Percentiles rank a stretch among this genome's conserved stretches.
Evolutionary conservation across 2,888 invertebrate genomes (phyloP).

Genomic region (Rhagonycha lutea): DNA sequence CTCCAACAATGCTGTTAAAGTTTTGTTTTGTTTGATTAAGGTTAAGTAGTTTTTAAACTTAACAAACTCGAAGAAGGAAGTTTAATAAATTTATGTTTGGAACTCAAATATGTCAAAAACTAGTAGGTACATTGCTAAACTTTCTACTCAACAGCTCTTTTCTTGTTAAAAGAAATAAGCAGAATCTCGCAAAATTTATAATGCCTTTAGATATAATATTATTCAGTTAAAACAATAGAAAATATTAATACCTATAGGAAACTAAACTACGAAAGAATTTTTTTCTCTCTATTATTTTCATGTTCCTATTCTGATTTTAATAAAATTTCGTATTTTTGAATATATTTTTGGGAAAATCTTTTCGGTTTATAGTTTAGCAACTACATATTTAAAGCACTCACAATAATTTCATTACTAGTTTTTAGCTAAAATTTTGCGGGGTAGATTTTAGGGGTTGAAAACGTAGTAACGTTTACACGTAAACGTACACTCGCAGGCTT

Average conservation of each 20-base stretch:
- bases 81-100: constrained; percentile 22
- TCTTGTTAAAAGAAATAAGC: constrained; percentile 2
- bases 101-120: constrained; percentile 26
- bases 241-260: neutral
- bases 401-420: too few species aligned
- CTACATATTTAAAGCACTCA: too few species aligned
- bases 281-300: neutral
- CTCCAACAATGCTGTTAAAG: constrained; percentile 27
- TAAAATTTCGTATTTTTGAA: too few species aligned
- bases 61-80: constrained; percentile 17
- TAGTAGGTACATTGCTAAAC: constrained; percentile 7
- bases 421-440: too few species aligned
- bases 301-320: too few species aligned
- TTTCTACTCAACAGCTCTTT: constrained; percentile 5
- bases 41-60: constrained; percentile 28
- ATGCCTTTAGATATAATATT: neutral
- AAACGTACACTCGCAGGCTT: too few species aligned
- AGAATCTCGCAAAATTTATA: neutral
- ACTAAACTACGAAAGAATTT: constrained; percentile 3
- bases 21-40: constrained; percentile 29
- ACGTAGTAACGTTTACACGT: too few species aligned
- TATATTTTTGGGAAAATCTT: too few species aligned
- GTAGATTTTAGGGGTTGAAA: too few species aligned
- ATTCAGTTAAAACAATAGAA: neutral
- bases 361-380: too few species aligned